Base-by-base conservation (phyloP, 2,888 invertebrate genomes). In the Eupeodes latifasciatus region DNA sequence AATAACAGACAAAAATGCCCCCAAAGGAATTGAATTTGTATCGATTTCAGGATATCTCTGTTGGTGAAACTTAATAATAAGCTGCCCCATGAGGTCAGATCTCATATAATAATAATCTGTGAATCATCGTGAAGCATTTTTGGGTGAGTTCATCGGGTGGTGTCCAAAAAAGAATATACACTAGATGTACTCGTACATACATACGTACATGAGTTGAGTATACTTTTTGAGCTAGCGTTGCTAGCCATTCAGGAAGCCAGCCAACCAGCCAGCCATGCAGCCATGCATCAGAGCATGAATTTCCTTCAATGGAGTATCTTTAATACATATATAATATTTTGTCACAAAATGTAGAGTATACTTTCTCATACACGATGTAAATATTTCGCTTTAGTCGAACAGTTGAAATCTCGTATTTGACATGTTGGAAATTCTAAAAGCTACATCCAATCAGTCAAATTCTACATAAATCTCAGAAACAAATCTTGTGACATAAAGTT, bases 41-140 rank as follows among this genome's bases (percentile, higher is more conserved):
- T 59, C 57, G 47, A 81, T 74, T 66, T 55, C 40, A 74, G 57
- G 40, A 81, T 74, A 57, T 36, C 66, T 81, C 64, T 66, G 74
- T 71, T 71, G 16, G n/a, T 81, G 74, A 59, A 49, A 57, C 49
- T 34, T 14, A 57, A 59, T 59, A 66, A 66, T 81, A 80, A 74
- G 19, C 74, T 64, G 47, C n/a, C 57, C 57, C 81, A 75, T 59
- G 66, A 75, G 66, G 75, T 51, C 81, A 67, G 81, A 67, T 59
- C 69, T 71, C 69, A 71, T 40, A 71, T 71, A 78, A 55, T 71
- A 78, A 55, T 71, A 69, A 71, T 71, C 55, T 40, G 1, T 27
- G 69, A 71, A 71, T 71, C 16, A 12, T 71, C 16, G 55, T 71
- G 69, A 59, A 78, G 51, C 67, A 19, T 67, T 77, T 49, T 77